Evolutionary conservation across 1,140 invertebrate genomes (phyloP).

Genomic region (Cheumatopsyche charites): DNA sequence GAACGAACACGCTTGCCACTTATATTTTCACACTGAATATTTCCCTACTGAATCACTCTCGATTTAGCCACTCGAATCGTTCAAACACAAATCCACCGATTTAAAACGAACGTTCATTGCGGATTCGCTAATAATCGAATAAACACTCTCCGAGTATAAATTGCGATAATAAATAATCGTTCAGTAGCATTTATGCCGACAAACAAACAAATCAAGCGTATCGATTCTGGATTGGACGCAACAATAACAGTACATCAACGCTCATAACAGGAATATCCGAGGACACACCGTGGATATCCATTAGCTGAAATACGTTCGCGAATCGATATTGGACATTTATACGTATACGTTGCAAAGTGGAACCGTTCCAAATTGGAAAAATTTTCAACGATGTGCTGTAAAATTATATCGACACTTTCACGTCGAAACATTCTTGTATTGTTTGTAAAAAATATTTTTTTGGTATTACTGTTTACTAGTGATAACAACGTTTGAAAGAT

Average conservation of each 20-base stretch:
- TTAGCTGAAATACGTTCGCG: neutral
- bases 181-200: neutral
- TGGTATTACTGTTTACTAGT: no score
- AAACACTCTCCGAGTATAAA: neutral
- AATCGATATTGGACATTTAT: neutral
- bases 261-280: neutral
- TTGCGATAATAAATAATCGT: neutral
- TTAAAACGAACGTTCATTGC: neutral
- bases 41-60: no score
- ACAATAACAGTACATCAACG: neutral
- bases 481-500: no score
- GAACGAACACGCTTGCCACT: no score
- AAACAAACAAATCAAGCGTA: slow-evolving; percentile 30
- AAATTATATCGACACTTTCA: neutral
- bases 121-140: neutral
- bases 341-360: neutral
- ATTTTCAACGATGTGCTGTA: neutral
- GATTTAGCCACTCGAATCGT: no score
- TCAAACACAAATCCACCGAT: neutral
- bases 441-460: no score
- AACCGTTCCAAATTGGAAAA: neutral
- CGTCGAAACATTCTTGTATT: neutral
- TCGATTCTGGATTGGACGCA: slow-evolving; percentile 4
- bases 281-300: neutral
- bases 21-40: no score